Base-by-base conservation (phyloP, 2,797 vertebrate species). In the Amblyraja radiata region DNA sequence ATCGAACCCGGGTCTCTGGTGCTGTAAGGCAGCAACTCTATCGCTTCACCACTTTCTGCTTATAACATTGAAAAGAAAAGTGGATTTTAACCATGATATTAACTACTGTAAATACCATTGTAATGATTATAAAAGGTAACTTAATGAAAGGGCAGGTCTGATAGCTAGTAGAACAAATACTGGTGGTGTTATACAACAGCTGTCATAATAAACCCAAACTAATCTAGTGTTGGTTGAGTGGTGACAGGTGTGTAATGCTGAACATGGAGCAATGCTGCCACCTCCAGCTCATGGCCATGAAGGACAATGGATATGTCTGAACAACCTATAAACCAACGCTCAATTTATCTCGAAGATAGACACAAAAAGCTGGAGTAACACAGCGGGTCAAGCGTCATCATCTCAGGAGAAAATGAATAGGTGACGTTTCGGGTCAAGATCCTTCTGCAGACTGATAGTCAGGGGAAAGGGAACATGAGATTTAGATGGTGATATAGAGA, bases 101-200 rank as follows among this genome's bases (percentile, higher is more conserved):
- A 32, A 88, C n/a, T 84, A 14, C 61, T 23, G 61, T 36, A 36
- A 68, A 36, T 68, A 32, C n/a, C 6, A n/a, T 36, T 36, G n/a
- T 68, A 63, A 36, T 32, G 32, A 65, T 88, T n/a, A 32, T 63
- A 63, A 88, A 88, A 88, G 84, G 84, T 68, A 88, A 88, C 84
- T 86, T 86, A 65, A 88, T 65, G 84, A 68, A 84, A 68, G 61
- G 6, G 65, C 84, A 68, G n/a, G 36, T 46, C 68, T 74, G 90
- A 11, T 54, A 46, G 39, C 36, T 36, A 46, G 68, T 32, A 5
- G 74, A 46, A 91, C 25, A 73, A 74, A 92, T 54, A 46, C 90
- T 14, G 71, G 36, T 54, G 71, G 71, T 76, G 90, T n/a, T 46
- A n/a, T 39, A 92, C 21, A 63, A 46, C 90, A 92, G 88, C 88